These are phyloP conservation scores for Helicoverpa assulta DNA, from an alignment of 2,888 invertebrate genomes.

Conservation along the genomic window DNA sequence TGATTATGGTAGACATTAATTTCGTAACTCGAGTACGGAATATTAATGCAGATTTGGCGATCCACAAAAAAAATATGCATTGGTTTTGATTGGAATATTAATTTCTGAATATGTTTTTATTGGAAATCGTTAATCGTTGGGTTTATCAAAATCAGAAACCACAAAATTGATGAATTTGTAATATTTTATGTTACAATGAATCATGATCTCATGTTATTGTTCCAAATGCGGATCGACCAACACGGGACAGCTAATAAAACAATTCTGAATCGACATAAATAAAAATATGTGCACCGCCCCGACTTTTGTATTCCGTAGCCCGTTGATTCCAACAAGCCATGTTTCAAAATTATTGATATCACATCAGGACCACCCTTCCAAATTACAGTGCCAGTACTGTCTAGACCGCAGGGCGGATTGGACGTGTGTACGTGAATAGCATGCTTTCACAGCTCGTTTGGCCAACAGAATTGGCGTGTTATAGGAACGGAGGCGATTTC, in stretches of 20 bases:
- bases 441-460: slow-evolving; percentile 77
- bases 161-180: slow-evolving; percentile 38
- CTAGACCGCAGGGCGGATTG: slow-evolving; percentile 65
- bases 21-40: slow-evolving; percentile 51
- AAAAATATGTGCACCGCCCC: slow-evolving; percentile 17
- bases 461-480: slow-evolving; percentile 74
- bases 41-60: slow-evolving; percentile 45
- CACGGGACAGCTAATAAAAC: not conserved
- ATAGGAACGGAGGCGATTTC: slow-evolving; percentile 73
- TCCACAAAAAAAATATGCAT: slow-evolving; percentile 52
- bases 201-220: slow-evolving; percentile 1
- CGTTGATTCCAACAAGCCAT: slow-evolving; percentile 31
- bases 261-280: not conserved
- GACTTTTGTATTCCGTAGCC: slow-evolving; percentile 38
- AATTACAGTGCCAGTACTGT: slow-evolving; percentile 62
- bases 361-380: slow-evolving; percentile 62
- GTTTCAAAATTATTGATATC: slow-evolving; percentile 63
- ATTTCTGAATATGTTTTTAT: slow-evolving; percentile 26
- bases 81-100: slow-evolving; percentile 41
- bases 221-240: not conserved
- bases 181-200: slow-evolving; percentile 14
- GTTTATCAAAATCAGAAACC: slow-evolving; percentile 16
- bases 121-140: not conserved
- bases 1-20: slow-evolving; percentile 53
- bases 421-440: slow-evolving; percentile 78